Conservation (phyloP, 2,888 invertebrate genomes). For the Nebria salina region DNA sequence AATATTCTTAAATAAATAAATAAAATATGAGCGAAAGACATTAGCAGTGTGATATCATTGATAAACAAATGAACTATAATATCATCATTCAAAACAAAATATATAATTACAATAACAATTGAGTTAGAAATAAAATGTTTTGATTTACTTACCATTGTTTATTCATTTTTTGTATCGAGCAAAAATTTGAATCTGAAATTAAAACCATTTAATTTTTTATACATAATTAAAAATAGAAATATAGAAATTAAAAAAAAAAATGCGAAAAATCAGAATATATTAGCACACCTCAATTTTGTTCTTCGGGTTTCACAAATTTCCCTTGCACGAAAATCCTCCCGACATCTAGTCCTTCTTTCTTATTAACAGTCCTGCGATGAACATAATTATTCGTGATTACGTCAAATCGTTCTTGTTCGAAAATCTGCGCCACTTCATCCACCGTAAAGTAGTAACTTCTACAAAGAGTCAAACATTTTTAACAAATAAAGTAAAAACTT, state of each 20-base stretch:
- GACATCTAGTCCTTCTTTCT: slow-evolving; percentile 91
- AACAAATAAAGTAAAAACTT: too few species aligned
- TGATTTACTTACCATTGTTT: slow-evolving; percentile 17
- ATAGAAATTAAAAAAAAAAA: slow-evolving; percentile 25
- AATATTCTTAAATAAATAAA: neutral
- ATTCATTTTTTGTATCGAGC: slow-evolving; percentile 1
- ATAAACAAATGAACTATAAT: slow-evolving; percentile 42
- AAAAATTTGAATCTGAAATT: slow-evolving; percentile 9
- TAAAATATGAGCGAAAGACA: slow-evolving; percentile 23
- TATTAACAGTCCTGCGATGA: slow-evolving; percentile 88
- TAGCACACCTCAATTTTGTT: too few species aligned
- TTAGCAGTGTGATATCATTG: neutral
- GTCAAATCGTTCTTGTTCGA: slow-evolving; percentile 76
- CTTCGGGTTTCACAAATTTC: slow-evolving; percentile 72
- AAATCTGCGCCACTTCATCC: slow-evolving; percentile 74
- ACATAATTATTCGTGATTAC: slow-evolving; percentile 79
- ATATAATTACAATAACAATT: neutral
- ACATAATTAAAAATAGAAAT: neutral
- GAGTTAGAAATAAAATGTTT: neutral
- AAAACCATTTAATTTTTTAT: neutral
- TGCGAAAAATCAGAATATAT: slow-evolving; percentile 6
- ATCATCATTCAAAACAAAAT: slow-evolving; percentile 24
- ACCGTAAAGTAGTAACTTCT: slow-evolving; percentile 84
- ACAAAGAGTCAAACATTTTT: slow-evolving; percentile 39
- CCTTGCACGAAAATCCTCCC: slow-evolving; percentile 94